Base-by-base conservation (phyloP, 2,888 invertebrate species). In the Ectobius pallidus region DNA sequence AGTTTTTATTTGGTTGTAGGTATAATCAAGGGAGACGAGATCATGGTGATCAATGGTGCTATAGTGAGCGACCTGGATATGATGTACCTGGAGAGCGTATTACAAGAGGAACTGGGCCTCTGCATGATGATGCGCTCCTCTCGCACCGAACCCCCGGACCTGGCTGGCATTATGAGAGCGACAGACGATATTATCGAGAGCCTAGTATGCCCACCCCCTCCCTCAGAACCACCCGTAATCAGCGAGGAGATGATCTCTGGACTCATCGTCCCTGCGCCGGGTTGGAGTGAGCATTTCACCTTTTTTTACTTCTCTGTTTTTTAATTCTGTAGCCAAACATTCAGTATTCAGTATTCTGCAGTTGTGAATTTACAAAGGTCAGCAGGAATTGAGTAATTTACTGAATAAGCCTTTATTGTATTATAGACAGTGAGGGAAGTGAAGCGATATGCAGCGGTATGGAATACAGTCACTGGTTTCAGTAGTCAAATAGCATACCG, bases 1-100 rank as follows among this genome's bases (percentile, higher is more conserved):
- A n/a, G n/a, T n/a, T n/a, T n/a, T n/a, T n/a, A n/a, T n/a, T n/a
- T n/a, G n/a, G n/a, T 72, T 72, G 6, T 86, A 97, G 97, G 97
- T 82, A 93, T 98, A 83, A 95, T 96, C 85, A 95, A 96, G 87
- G 94, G 97, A 80, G 98, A 98, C 86, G 98, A 98, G 88, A 97
- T 98, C 84, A 95, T 98, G 92, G 96, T 98, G 84, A 97, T 98
- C 86, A 98, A 98, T 87, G 96, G 97, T 78, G 96, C 97, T 80
- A 95, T 97, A 84, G 97, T 98, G 78, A 95, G 96, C 81, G 97
- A 98, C 87, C 89, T 98, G 86, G 98, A 98, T 89, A 98, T 98
- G 97, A 97, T 98, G 94, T 97, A 96, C 87, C 89, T 98, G 83
- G 98, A 98, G 85, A 95, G 95, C 82, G 94, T 97, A 77, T 88